Evolutionary conservation across 2,888 invertebrate genomes (phyloP).

Genomic region (Parnassius apollo): DNA sequence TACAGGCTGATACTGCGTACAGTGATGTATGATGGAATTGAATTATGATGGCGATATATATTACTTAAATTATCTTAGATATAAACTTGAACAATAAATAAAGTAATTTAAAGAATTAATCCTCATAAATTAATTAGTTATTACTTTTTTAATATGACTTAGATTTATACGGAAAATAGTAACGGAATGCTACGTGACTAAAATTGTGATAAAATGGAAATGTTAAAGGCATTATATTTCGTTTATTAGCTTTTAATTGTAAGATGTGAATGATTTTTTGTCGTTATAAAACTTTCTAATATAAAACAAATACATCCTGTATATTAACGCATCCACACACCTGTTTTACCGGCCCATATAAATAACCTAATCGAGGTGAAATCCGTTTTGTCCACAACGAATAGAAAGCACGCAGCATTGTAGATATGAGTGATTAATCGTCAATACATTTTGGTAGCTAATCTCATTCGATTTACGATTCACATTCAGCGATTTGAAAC

Average conservation of each 20-base stretch:
- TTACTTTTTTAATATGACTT: too few relatives aligned
- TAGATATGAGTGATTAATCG: constrained; percentile 43
- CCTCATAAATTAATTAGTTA: too few relatives aligned
- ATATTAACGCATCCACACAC: constrained; percentile 48
- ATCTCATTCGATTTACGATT: constrained; percentile 58
- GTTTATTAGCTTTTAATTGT: too few relatives aligned
- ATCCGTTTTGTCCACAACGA: constrained; percentile 66
- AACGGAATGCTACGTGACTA: too few relatives aligned
- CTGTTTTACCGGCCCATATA: constrained; percentile 62
- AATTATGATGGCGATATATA: background rate
- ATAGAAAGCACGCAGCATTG: constrained; percentile 51
- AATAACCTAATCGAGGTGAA: constrained; percentile 70
- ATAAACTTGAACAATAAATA: too few relatives aligned
- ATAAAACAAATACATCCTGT: constrained; percentile 46
- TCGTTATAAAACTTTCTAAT: constrained; percentile 13
- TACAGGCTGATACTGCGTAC: constrained; percentile 46
- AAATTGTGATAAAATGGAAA: too few relatives aligned
- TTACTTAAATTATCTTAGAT: too few relatives aligned
- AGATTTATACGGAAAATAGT: too few relatives aligned
- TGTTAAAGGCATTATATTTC: too few relatives aligned
- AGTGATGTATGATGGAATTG: too few relatives aligned
- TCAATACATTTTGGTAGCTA: constrained; percentile 50
- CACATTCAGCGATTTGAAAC: constrained; percentile 48
- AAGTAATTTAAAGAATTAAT: too few relatives aligned
- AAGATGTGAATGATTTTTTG: too few relatives aligned